Evolutionary conservation across 2,113 vertebrate species (phyloP), one percentile per base, ranked within the genome.

Genomic region (Tragelaphus strepsiceros): DNA sequence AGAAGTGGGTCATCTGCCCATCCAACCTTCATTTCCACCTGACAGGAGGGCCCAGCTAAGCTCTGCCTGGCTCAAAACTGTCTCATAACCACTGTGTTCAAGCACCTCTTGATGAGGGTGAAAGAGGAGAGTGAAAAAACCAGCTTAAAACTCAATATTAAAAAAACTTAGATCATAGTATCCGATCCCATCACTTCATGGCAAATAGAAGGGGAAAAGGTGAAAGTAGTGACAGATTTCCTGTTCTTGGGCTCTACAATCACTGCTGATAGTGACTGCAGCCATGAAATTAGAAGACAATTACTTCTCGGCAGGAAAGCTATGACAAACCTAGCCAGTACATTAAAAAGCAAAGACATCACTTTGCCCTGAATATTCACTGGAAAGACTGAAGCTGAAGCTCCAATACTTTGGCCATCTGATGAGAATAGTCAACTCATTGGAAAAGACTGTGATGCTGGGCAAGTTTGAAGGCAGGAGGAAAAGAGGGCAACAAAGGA

Each of bases 1-100:
- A 28, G 21, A 56, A 54, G 30, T 1, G 8, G 46, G 26, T 49
- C 43, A 3, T 24, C 21, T 15, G 10, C 51, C 24, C 0, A 0
- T 11, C 22, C 64, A 24, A 39, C 21, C 7, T 35, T 8, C 7
- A 26, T 1, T 3, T 5, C 46, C 14, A 24, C 84, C 58, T 30
- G 32, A 6, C 1, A 7, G 19, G n/a, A 39, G 56, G 58, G 22
- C n/a, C 1, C 17, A 2, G 71, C 71, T 3, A 2, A 16, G 39
- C 30, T 87, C 35, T 2, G 11, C 67, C 35, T 53, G 81, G 53
- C 53, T 5, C 16, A 19, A 71, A 24, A 7, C 19, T 19, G 16
- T 6, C 6, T 15, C 1, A 0, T 6, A 1, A 46, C 35, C n/a
- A 71, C n/a, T 71, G n/a, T 71, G 67, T 71, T 71, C 39, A 71